Conservation (phyloP, 2,797 vertebrate species). For the Heterohyrax brucei region DNA sequence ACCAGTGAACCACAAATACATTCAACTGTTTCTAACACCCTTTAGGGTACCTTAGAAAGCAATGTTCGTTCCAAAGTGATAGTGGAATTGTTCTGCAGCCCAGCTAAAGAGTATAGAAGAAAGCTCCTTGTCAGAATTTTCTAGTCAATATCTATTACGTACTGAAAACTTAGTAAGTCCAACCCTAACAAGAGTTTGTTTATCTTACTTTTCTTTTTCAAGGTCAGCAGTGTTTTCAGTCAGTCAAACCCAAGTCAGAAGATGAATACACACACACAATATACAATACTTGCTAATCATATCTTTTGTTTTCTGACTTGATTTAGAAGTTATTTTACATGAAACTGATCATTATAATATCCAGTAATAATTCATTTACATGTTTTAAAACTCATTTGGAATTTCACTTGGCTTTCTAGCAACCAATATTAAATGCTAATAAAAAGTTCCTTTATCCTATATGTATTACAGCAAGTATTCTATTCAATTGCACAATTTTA, state of each 20-base stretch:
- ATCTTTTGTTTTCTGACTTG: slow-evolving; percentile 40
- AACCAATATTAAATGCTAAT: not conserved
- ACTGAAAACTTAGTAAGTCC: accelerated
- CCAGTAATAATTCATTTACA: not conserved
- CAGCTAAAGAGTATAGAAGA: not conserved
- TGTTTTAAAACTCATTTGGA: not conserved
- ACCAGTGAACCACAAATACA: not conserved
- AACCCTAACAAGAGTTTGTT: not conserved
- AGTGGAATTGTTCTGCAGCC: not conserved
- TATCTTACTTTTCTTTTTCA: not conserved
- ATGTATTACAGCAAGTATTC: not conserved
- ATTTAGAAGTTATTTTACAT: not conserved
- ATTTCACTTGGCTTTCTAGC: not conserved
- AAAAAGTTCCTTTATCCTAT: not conserved
- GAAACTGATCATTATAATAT: not conserved
- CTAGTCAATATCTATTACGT: not conserved
- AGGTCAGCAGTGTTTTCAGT: not conserved
- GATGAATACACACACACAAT: not conserved
- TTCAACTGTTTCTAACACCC: not conserved
- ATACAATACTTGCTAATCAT: not conserved
- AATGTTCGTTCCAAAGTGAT: not conserved
- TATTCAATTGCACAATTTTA: not conserved
- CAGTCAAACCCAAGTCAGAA: not conserved
- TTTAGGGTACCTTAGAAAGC: not conserved
- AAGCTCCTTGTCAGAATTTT: not conserved